These are phyloP conservation scores for Sarcophaga caerulescens DNA, from an alignment of 2,888 invertebrate species.

Conservation along the genomic window DNA sequence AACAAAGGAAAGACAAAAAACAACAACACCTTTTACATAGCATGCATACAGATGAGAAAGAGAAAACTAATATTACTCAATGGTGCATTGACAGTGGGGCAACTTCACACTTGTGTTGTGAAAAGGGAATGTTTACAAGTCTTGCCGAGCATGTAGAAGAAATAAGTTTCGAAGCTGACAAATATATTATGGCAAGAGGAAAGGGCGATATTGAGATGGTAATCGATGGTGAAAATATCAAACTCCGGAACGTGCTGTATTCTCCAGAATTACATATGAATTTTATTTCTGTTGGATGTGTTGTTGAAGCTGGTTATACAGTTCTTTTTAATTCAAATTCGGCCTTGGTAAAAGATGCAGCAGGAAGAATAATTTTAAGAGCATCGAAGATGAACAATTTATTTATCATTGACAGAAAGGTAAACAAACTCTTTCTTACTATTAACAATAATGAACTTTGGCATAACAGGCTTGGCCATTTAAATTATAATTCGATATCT, in stretches of 20 bases:
- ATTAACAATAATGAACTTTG: too few relatives aligned
- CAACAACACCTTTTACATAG: conserved; percentile 19
- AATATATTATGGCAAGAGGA: conserved; percentile 27
- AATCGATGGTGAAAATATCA: too few relatives aligned
- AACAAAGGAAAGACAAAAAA: not conserved
- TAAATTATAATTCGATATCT: too few relatives aligned
- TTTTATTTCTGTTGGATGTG: conserved; percentile 5
- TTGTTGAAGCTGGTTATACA: too few relatives aligned
- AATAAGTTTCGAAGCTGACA: conserved; percentile 54
- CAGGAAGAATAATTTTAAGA: too few relatives aligned
- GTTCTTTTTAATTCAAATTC: too few relatives aligned
- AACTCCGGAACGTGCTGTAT: too few relatives aligned
- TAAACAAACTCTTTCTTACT: too few relatives aligned
- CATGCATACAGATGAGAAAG: not conserved
- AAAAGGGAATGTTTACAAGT: conserved; percentile 37
- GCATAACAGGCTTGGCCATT: too few relatives aligned
- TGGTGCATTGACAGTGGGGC: conserved; percentile 68
- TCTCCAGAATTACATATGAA: conserved; percentile 23
- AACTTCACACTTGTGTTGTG: conserved; percentile 65
- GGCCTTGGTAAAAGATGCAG: too few relatives aligned
- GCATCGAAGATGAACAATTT: too few relatives aligned
- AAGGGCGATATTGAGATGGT: not conserved
- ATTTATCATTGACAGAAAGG: too few relatives aligned
- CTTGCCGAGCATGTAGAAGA: conserved; percentile 49
- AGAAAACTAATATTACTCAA: not conserved